Base-by-base conservation (phyloP, 2,888 invertebrate species). In the Flexamia atlantica region DNA sequence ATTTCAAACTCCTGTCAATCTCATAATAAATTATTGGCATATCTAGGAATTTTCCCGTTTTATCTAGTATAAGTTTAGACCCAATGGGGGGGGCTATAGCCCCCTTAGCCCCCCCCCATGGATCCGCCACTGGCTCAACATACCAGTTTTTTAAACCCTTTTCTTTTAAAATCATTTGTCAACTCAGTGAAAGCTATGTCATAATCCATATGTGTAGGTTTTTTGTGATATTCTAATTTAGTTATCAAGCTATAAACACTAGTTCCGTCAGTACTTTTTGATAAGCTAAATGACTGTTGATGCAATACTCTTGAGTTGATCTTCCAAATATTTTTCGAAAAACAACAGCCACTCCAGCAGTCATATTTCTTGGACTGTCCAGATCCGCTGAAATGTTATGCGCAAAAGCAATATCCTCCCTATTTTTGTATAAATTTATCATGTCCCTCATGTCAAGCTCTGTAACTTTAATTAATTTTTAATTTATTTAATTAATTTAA, bases 201-300 rank as follows among this genome's bases (percentile, higher is more conserved):
- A 30, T 72, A 72, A 30, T 72, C 72, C 17, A 72, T 4, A 23
- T 36, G n/a, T 10, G 40, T 72, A 23, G 72, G 72, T 40, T 72
- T 72, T 40, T 40, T 20, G 23, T 40, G 20, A 30, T 72, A 40
- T 0, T 32, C 20, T 72, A 17, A n/a, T 72, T 72, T 72, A 1
- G 72, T 72, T 32, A 72, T 40, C 12, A 72, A 40, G n/a, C 72
- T 72, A n/a, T 40, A 72, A 40, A 72, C 17, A 40, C n/a, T 17
- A 3, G 36, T n/a, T 9, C 20, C 40, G 1, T 72, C 72, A n/a
- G 3, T 40, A 40, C 9, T 23, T 30, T 72, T 23, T 72, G 40
- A 20, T 40, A 72, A 23, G 72, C 72, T 30, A 72, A 14, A n/a
- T n/a, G 20, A 20, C 40, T 36, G 12, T 40, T 20, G 14, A 40